Conservation (phyloP, 2,113 vertebrate species). For the Sylvia atricapilla region DNA sequence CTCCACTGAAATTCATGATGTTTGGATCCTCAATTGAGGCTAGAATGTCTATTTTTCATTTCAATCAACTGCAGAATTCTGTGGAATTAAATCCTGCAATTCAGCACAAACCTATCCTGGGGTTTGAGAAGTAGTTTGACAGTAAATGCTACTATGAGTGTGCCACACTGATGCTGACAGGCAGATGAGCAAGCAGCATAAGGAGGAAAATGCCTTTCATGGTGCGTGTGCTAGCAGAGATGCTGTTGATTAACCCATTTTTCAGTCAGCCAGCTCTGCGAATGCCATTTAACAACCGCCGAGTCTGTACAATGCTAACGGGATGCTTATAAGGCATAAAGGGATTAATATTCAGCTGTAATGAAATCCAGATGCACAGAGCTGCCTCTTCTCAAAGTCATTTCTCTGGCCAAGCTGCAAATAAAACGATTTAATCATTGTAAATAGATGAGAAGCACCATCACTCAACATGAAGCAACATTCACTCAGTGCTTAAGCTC, state of each 20-base stretch:
- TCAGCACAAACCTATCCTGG: not conserved
- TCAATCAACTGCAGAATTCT: not conserved
- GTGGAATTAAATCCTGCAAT: not conserved
- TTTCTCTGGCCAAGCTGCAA: constrained; percentile 25
- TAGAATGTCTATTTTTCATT: not conserved
- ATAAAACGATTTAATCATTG: not conserved
- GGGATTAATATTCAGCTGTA: constrained; percentile 46
- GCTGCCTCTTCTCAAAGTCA: constrained; percentile 32
- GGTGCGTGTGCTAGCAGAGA: not conserved
- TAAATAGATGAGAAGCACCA: not conserved
- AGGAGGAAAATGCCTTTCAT: constrained; percentile 13
- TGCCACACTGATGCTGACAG: not conserved
- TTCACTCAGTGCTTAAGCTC: not conserved
- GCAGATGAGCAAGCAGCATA: not conserved
- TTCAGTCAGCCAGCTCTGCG: not conserved
- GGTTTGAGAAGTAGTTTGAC: not conserved
- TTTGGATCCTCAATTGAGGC: not conserved
- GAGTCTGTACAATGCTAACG: not conserved
- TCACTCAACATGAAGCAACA: not conserved
- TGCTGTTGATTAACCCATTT: not conserved
- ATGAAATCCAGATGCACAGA: constrained; percentile 64
- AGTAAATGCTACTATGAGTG: not conserved
- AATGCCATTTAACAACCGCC: not conserved
- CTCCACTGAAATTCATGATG: not conserved
- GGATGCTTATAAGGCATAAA: constrained; percentile 54